These are phyloP conservation scores for Capreolus pygargus DNA, from an alignment of 2,113 vertebrate genomes.

Conservation along the genomic window DNA sequence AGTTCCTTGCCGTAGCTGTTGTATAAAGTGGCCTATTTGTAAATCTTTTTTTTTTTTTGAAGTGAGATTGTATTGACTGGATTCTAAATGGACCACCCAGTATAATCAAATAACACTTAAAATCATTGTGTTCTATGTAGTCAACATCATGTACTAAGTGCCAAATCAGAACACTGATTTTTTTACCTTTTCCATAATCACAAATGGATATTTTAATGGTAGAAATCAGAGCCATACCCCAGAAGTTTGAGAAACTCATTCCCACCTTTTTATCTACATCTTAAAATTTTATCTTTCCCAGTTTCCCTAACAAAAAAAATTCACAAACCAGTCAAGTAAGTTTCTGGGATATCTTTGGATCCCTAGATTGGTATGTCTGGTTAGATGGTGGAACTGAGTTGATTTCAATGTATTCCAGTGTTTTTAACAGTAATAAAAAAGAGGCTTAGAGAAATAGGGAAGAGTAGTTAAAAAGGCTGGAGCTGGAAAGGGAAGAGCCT, in stretches of 20 bases:
- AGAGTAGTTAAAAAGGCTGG: too few relatives aligned
- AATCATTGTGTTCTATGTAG: neutral
- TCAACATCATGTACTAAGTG: neutral
- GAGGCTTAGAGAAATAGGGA: neutral
- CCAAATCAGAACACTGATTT: neutral
- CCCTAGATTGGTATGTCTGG: neutral
- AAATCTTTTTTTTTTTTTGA: conserved; percentile 6
- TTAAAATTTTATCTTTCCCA: neutral
- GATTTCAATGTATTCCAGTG: neutral
- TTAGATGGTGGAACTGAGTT: neutral
- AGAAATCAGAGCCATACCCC: neutral
- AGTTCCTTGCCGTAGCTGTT: neutral
- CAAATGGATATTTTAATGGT: neutral
- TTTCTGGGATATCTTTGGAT: neutral
- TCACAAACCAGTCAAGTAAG: neutral
- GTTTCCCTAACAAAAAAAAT: too few relatives aligned
- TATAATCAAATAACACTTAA: neutral
- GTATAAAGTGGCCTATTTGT: neutral
- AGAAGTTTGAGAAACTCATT: neutral
- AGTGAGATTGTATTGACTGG: neutral
- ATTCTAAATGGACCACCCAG: conserved; percentile 14
- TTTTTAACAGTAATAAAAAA: neutral
- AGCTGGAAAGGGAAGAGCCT: neutral
- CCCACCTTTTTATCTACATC: neutral
- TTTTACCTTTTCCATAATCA: neutral